phyloP scores from a whole-genome alignment of 2,113 vertebrate genomes.

The Psettodes erumei region DNA sequence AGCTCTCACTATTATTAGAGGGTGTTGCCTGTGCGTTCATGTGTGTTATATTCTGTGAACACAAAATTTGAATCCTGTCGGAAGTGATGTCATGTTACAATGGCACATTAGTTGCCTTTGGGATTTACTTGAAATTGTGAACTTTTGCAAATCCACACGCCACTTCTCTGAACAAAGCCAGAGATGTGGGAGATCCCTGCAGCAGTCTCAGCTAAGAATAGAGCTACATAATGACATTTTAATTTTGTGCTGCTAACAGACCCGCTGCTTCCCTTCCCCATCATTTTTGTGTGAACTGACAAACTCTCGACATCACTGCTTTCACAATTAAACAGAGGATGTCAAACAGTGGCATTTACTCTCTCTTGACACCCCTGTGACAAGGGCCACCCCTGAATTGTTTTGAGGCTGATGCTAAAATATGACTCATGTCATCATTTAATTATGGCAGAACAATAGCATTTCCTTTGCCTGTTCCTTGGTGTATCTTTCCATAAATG shows the following conservation, averaged over 20 bases:
- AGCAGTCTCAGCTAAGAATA: slow-evolving; percentile 71
- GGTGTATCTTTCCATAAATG: slow-evolving; percentile 8
- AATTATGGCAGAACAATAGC: slow-evolving; percentile 40
- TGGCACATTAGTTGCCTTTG: slow-evolving; percentile 47
- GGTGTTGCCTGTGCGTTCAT: slow-evolving; percentile 41
- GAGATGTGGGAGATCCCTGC: slow-evolving; percentile 69
- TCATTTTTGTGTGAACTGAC: slow-evolving; percentile 60
- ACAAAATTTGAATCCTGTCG: slow-evolving; percentile 36
- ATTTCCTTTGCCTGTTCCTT: slow-evolving; percentile 25
- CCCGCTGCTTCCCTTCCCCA: slow-evolving; percentile 47
- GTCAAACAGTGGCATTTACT: slow-evolving; percentile 53
- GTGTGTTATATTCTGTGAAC: slow-evolving; percentile 41
- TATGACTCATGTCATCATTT: slow-evolving; percentile 45
- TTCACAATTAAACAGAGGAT: slow-evolving; percentile 64
- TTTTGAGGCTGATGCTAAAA: slow-evolving; percentile 41
- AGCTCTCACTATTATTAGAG: slow-evolving; percentile 47
- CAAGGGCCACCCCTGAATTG: slow-evolving; percentile 47
- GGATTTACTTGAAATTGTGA: slow-evolving; percentile 53
- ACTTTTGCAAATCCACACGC: slow-evolving; percentile 57
- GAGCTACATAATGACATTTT: slow-evolving; percentile 76
- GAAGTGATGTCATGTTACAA: slow-evolving; percentile 37
- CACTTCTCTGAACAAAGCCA: slow-evolving; percentile 57
- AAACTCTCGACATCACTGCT: slow-evolving; percentile 48
- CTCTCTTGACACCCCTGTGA: slow-evolving; percentile 34
- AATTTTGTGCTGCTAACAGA: slow-evolving; percentile 74